A percentile compares a stretch with the other conserved stretches of the same genome.
phyloP scores from a whole-genome alignment of 2,888 invertebrate genomes.

The Mechanitis mazaeus region DNA sequence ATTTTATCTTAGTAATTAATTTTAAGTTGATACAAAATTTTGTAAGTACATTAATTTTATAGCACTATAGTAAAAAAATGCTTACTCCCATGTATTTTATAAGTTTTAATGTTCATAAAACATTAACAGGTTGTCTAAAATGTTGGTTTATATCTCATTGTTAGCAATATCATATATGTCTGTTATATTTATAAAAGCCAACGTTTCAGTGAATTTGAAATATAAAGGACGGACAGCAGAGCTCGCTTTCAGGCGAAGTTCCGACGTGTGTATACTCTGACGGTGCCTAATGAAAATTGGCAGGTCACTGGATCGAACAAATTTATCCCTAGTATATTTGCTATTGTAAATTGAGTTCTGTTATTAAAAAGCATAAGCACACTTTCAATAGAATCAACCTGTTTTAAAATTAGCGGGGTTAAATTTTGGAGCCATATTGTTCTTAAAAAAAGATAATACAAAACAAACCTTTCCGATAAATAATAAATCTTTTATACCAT shows the following conservation, averaged over 20 bases:
- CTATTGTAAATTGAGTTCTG: constrained; percentile 20
- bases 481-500: background rate
- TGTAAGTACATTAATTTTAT: too few species aligned
- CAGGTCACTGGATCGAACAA: constrained; percentile 61
- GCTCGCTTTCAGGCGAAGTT: constrained; percentile 49
- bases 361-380: background rate
- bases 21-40: too few species aligned
- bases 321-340: constrained; percentile 36
- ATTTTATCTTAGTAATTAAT: too few species aligned
- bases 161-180: constrained; percentile 38
- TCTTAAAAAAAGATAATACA: constrained; percentile 1
- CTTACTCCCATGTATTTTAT: too few species aligned
- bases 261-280: constrained; percentile 48
- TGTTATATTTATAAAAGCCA: constrained; percentile 48
- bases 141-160: constrained; percentile 39
- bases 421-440: constrained; percentile 39
- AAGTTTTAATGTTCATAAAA: background rate
- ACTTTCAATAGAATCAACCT: constrained; percentile 11
- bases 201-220: constrained; percentile 53
- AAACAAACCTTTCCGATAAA: background rate
- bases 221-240: constrained; percentile 49
- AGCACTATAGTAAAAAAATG: too few species aligned
- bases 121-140: constrained; percentile 21
- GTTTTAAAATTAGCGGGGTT: constrained; percentile 21
- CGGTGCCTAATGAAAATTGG: constrained; percentile 68